Percentiles rank a stretch among this genome's conserved stretches.
phyloP scores from a whole-genome alignment of 2,113 vertebrate species.

The Rhabdornis inornatus region DNA sequence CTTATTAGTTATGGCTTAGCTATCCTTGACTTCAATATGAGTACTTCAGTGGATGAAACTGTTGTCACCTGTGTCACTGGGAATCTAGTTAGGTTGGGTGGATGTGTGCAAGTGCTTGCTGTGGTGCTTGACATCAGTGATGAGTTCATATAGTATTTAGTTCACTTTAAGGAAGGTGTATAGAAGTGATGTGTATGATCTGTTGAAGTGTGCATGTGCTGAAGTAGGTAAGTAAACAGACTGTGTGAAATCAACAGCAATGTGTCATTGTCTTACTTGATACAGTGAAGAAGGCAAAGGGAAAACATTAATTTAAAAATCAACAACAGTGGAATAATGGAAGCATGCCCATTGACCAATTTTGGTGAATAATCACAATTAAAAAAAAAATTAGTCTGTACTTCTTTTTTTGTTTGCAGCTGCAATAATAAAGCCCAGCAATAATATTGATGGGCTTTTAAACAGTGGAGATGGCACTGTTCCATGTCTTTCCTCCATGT shows the following conservation, averaged over 20 bases:
- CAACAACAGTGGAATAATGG: background rate
- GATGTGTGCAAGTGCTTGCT: background rate
- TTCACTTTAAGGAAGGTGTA: background rate
- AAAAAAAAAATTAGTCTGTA: background rate
- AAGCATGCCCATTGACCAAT: background rate
- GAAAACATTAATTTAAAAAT: background rate
- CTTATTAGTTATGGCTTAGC: background rate
- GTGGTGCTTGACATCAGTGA: rapidly evolving
- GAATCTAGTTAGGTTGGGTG: background rate
- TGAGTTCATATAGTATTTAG: background rate
- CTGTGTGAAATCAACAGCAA: background rate
- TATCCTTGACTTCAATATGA: background rate
- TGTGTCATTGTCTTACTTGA: background rate
- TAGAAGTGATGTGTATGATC: background rate
- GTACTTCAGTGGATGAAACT: background rate
- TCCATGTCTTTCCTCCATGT: background rate
- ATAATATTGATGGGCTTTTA: background rate
- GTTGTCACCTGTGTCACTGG: background rate
- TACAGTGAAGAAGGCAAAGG: background rate
- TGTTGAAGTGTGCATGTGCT: background rate
- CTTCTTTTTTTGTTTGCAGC: background rate
- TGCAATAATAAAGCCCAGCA: background rate
- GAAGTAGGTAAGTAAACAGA: background rate
- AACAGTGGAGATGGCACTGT: background rate
- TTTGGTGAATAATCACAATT: background rate